These are phyloP conservation scores for Drosophila basisetae DNA, from an alignment of 2,888 invertebrate species.

Conservation along the genomic window DNA sequence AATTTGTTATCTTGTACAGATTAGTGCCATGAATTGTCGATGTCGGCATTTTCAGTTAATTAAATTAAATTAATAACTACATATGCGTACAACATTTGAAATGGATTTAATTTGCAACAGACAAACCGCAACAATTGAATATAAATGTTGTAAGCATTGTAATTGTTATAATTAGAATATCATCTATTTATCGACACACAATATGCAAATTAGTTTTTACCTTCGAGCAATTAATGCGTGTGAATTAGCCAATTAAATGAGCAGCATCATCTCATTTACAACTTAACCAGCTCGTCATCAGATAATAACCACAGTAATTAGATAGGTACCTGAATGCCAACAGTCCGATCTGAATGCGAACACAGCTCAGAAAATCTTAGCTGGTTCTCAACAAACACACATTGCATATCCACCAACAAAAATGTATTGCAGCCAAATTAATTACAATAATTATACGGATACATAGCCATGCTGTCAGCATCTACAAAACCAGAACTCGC, in stretches of 20 bases:
- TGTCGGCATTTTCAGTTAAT: conserved; percentile 2
- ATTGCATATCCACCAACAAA: background rate
- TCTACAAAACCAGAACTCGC: background rate
- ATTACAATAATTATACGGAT: background rate
- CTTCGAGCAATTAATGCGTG: conserved; percentile 33
- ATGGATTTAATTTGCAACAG: conserved; percentile 14
- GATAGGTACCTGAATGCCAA: background rate
- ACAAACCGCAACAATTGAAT: conserved; percentile 63
- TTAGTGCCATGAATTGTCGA: conserved; percentile 43
- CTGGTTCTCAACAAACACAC: background rate
- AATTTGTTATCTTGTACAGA: conserved; percentile 34
- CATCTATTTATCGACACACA: conserved; percentile 1
- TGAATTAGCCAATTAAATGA: conserved; percentile 52
- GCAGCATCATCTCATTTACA: conserved; percentile 32
- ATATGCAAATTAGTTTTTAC: conserved; percentile 2
- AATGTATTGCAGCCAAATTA: background rate
- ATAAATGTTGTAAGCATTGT: conserved; percentile 38
- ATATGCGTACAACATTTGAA: background rate
- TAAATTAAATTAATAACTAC: conserved; percentile 40
- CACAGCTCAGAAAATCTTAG: background rate
- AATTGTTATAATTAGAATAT: background rate
- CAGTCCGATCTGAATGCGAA: background rate
- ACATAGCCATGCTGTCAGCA: background rate
- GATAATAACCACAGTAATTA: conserved; percentile 12
- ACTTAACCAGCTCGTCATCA: conserved; percentile 26